A percentile compares a stretch with the other conserved stretches of the same genome.
phyloP scores from a whole-genome alignment of 2,888 invertebrate genomes.

The Chalcosyrphus nemorum region DNA sequence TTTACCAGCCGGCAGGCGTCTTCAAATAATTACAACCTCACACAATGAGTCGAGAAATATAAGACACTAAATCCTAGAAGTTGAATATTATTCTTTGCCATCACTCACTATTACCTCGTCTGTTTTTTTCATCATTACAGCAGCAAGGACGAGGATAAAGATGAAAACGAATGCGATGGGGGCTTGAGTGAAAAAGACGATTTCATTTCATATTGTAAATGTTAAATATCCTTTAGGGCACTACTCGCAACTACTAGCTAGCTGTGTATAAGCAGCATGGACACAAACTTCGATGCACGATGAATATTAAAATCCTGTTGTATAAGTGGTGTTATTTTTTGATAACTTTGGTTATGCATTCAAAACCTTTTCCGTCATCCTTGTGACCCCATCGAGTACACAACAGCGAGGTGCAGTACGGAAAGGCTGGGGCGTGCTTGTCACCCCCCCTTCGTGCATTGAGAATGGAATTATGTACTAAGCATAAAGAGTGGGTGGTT shows the following conservation, averaged over 20 bases:
- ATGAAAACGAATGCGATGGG: background rate
- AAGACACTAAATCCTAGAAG: background rate
- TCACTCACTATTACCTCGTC: background rate
- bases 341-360: conserved; percentile 39
- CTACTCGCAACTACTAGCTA: background rate
- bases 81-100: conserved; percentile 7
- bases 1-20: conserved; percentile 14
- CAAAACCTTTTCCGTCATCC: background rate
- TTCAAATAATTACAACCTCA: conserved; percentile 19
- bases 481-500: background rate
- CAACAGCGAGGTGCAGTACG: background rate
- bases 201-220: conserved; percentile 15
- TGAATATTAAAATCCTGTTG: conserved; percentile 54
- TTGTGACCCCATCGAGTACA: background rate
- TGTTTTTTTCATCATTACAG: background rate
- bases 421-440: background rate
- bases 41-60: background rate
- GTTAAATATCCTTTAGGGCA: conserved; percentile 24
- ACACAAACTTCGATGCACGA: conserved; percentile 31
- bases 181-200: background rate
- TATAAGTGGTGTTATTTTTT: conserved; percentile 44
- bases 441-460: conserved; percentile 9
- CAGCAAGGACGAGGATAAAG: background rate
- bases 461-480: background rate
- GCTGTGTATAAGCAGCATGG: background rate